These are phyloP conservation scores for Larimichthys crocea DNA, from an alignment of 2,113 vertebrate genomes.

Conservation along the genomic window DNA sequence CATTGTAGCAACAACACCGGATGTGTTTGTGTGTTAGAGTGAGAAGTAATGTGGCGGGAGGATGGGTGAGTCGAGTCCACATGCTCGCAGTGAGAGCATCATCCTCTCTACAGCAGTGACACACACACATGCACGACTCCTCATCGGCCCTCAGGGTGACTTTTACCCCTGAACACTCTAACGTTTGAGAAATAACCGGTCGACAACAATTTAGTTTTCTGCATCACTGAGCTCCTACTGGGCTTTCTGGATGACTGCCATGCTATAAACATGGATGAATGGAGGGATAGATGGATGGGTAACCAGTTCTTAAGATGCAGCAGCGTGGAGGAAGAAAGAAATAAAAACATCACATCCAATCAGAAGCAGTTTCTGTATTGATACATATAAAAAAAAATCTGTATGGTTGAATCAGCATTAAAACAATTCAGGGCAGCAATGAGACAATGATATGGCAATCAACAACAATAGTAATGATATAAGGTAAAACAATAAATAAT, in stretches of 20 bases:
- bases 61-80: neutral
- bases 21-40: neutral
- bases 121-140: neutral
- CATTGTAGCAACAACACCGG: neutral
- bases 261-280: conserved; percentile 40
- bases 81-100: conserved; percentile 30
- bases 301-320: conserved; percentile 33
- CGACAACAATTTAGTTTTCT: conserved; percentile 56
- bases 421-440: too few species aligned
- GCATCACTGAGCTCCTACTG: conserved; percentile 37
- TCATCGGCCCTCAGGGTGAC: conserved; percentile 37
- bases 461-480: neutral
- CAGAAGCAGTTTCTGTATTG: neutral
- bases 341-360: neutral
- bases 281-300: conserved; percentile 44
- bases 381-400: neutral
- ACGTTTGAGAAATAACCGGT: conserved; percentile 57
- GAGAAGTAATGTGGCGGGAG: neutral
- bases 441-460: too few species aligned
- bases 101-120: neutral
- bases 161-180: conserved; percentile 48
- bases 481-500: too few species aligned
- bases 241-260: conserved; percentile 55
- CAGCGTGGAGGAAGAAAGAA: neutral
- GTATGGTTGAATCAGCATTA: too few species aligned